Base-by-base conservation (phyloP, 30 jellyfish, hydroid and myxozoan genomes). In the Phacellophora camtschatica region DNA sequence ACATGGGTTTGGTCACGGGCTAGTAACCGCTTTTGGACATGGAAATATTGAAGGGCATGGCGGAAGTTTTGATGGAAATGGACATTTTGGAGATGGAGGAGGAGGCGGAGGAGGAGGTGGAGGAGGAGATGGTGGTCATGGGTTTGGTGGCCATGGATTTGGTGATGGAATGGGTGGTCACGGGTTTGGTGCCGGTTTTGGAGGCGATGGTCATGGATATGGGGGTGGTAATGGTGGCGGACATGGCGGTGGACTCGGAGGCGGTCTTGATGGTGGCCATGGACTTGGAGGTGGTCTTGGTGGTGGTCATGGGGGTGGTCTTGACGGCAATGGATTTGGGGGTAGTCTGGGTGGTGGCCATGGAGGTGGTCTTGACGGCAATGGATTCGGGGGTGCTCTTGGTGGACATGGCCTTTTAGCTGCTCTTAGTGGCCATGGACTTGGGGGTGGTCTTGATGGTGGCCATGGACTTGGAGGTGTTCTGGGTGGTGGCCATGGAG, bases 201-300 rank as follows among this genome's bases (percentile, higher is more conserved):
- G 11, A 24, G 53, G 76, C 18, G 15, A 36, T 33, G 56, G 58
- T 11, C 62, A 46, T 31, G 82, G 82, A 23, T 24, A 19, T 28
- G 56, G 82, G 23, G 84, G 84, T 65, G 69, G 80, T 25, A 18
- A 18, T 4, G 49, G 31, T 65, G 61, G 61, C 13, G 80, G 57
- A 20, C 70, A 57, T 22, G 71, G 71, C 45, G 37, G 24, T 32
- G 81, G 81, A 5, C 43, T 10, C 42, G 29, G 15, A 13, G 81
- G 81, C 16, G 81, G 81, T 24, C 81, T 66, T 27, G 81, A n/a
- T n/a, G n/a, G 82, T 29, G 90, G 82, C 19, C 90, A 59, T 78
- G 90, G 82, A 32, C 71, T 76, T 57, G 59, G 31, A 13, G 48
- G n/a, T 4, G 87, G 66, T 3, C 15, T 23, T 0, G 77, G 48